Percentiles rank a stretch among this genome's conserved stretches.
Evolutionary conservation across 2,888 invertebrate genomes (phyloP).

Genomic region (Acleris holmiana): DNA sequence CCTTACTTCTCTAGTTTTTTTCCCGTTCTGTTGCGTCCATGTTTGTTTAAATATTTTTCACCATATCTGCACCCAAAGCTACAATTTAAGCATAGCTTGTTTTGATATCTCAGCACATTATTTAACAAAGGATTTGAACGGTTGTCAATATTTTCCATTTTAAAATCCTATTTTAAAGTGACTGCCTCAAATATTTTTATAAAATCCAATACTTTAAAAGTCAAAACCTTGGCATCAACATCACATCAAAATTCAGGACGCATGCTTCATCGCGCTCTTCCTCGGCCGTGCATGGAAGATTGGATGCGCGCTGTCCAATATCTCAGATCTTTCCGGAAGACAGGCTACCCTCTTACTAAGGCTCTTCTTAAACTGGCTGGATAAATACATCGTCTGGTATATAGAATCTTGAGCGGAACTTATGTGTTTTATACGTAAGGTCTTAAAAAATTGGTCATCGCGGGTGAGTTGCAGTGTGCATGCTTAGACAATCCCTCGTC

Average conservation of each 20-base stretch:
- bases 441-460: slow-evolving; percentile 2
- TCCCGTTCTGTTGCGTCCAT: neutral
- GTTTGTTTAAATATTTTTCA: neutral
- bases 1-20: slow-evolving; percentile 7
- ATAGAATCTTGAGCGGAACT: neutral
- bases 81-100: neutral
- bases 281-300: slow-evolving; percentile 29
- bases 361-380: slow-evolving; percentile 14
- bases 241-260: slow-evolving; percentile 31
- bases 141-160: neutral
- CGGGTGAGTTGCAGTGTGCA: slow-evolving; percentile 17
- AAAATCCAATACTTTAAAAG: slow-evolving; percentile 24
- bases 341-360: neutral
- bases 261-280: slow-evolving; percentile 27
- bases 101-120: neutral
- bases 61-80: neutral
- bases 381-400: slow-evolving; percentile 1
- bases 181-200: slow-evolving; percentile 1
- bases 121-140: neutral
- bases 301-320: slow-evolving; percentile 24
- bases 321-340: slow-evolving; percentile 12
- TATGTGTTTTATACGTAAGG: slow-evolving; percentile 1
- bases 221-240: slow-evolving; percentile 28
- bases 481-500: neutral
- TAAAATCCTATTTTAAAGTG: neutral